phyloP scores from a whole-genome alignment of 2,113 vertebrate species.

The Psittacara wagleri region DNA sequence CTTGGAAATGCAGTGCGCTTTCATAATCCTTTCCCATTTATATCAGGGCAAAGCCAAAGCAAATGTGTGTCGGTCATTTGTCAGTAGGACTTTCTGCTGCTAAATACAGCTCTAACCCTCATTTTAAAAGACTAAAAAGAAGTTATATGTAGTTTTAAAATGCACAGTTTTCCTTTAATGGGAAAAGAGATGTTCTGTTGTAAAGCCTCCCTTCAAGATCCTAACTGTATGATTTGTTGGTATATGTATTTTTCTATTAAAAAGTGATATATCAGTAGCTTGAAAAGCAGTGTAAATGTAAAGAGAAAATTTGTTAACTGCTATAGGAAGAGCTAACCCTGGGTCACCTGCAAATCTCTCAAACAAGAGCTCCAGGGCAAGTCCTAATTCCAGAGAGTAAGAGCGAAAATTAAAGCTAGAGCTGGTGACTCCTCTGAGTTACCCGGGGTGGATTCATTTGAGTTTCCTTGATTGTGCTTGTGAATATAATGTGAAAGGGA shows the following conservation, averaged over 20 bases:
- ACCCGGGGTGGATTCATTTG: slow-evolving; percentile 74
- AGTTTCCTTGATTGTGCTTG: slow-evolving; percentile 76
- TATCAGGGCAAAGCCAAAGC: neutral
- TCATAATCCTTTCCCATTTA: neutral
- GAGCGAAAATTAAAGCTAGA: slow-evolving; percentile 79
- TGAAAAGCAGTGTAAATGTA: slow-evolving; percentile 84
- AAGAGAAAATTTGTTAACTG: slow-evolving; percentile 87
- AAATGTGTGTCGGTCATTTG: neutral
- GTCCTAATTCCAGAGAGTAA: slow-evolving; percentile 87
- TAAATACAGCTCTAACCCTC: neutral
- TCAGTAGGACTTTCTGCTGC: neutral
- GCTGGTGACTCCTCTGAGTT: slow-evolving; percentile 62
- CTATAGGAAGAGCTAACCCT: slow-evolving; percentile 80
- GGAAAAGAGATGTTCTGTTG: neutral
- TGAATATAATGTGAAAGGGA: slow-evolving; percentile 64
- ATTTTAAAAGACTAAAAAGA: neutral
- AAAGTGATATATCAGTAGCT: slow-evolving; percentile 34
- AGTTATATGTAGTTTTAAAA: neutral
- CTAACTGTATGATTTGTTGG: slow-evolving; percentile 38
- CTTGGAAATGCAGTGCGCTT: neutral
- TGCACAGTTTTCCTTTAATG: neutral
- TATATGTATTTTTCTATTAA: slow-evolving; percentile 72
- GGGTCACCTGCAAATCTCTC: slow-evolving; percentile 88
- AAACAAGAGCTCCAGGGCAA: slow-evolving; percentile 81
- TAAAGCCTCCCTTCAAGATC: slow-evolving; percentile 11